Percentiles rank a stretch among this genome's conserved stretches.
Evolutionary conservation across 2,888 invertebrate species (phyloP).

Genomic region (Lordiphosa fenestrarum): DNA sequence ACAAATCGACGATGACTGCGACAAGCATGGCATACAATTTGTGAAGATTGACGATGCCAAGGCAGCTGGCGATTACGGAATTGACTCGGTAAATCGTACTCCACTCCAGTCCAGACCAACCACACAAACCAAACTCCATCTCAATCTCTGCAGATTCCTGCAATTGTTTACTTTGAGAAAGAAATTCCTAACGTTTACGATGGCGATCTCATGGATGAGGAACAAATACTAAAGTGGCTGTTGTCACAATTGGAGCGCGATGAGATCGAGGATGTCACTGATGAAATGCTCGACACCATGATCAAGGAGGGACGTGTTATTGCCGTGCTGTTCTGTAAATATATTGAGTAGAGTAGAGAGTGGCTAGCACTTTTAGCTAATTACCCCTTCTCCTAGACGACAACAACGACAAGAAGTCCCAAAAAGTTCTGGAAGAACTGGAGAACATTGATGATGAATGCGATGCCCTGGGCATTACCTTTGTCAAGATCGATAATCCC

Average conservation of each 20-base stretch:
- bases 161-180: slow-evolving; percentile 96
- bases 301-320: slow-evolving; percentile 93
- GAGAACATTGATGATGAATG: slow-evolving; percentile 97
- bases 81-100: slow-evolving; percentile 82
- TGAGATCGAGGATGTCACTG: slow-evolving; percentile 96
- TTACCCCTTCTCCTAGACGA: slow-evolving; percentile 84
- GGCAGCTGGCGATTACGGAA: slow-evolving; percentile 92
- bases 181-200: slow-evolving; percentile 95
- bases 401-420: slow-evolving; percentile 92
- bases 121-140: slow-evolving; percentile 2
- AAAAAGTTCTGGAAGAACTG: slow-evolving; percentile 91
- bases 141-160: slow-evolving; percentile 82
- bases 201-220: slow-evolving; percentile 94
- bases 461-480: slow-evolving; percentile 92
- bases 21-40: slow-evolving; percentile 94
- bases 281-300: slow-evolving; percentile 94
- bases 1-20: slow-evolving; percentile 96
- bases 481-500: slow-evolving; percentile 94
- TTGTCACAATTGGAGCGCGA: slow-evolving; percentile 93
- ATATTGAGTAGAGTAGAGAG: slow-evolving; percentile 20
- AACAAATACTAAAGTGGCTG: slow-evolving; percentile 93
- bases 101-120: not conserved
- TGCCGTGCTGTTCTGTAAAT: slow-evolving; percentile 93
- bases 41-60: slow-evolving; percentile 94
- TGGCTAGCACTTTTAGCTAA: not conserved